phyloP scores from a whole-genome alignment of 2,888 invertebrate species.

The Dasysyrphus albostriatus region DNA sequence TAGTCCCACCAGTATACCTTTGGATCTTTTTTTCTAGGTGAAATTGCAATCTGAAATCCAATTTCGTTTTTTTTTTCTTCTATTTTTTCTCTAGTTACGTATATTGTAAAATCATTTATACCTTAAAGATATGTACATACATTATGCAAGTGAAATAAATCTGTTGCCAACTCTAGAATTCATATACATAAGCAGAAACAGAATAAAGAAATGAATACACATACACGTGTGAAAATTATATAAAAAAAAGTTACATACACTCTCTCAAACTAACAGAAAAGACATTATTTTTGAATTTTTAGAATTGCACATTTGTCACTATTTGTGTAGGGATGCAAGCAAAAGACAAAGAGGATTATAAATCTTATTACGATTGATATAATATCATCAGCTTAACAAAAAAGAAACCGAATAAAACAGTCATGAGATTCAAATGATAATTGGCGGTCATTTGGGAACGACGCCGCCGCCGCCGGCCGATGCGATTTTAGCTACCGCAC shows the following conservation, averaged over 20 bases:
- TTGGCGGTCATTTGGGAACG: constrained; percentile 24
- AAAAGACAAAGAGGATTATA: constrained; percentile 40
- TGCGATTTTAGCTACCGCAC: not conserved
- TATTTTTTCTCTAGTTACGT: constrained; percentile 2
- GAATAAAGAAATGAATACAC: constrained; percentile 4
- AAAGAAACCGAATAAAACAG: not conserved
- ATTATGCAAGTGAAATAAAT: constrained; percentile 38
- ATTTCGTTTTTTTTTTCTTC: constrained; percentile 5
- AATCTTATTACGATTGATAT: constrained; percentile 65
- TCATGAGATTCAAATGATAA: constrained; percentile 21
- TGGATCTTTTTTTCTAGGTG: not conserved
- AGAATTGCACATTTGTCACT: constrained; percentile 46
- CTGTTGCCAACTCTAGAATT: constrained; percentile 9
- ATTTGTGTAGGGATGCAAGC: not conserved
- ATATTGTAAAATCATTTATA: constrained; percentile 1
- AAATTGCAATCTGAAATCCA: constrained; percentile 15
- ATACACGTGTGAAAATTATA: not conserved
- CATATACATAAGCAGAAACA: not conserved
- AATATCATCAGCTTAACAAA: constrained; percentile 35
- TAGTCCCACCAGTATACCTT: not conserved
- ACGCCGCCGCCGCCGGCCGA: too few species aligned
- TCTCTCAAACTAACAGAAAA: not conserved
- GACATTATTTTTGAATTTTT: not conserved
- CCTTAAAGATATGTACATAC: not conserved
- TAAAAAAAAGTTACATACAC: not conserved